phyloP scores from a whole-genome alignment of 2,113 vertebrate genomes.

The Eretmochelys imbricata region DNA sequence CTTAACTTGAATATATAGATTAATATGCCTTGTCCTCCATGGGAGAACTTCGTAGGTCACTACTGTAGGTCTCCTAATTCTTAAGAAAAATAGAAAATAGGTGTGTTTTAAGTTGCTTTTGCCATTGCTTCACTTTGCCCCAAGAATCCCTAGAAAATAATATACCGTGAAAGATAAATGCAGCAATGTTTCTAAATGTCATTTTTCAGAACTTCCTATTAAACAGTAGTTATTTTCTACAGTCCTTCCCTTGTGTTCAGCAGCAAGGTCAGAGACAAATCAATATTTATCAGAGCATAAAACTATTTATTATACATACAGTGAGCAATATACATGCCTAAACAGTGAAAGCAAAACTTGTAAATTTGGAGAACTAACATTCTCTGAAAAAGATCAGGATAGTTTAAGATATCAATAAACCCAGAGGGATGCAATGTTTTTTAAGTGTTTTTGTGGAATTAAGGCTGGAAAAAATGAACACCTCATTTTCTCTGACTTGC shows the following conservation, averaged over 20 bases:
- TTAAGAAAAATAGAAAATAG: constrained; percentile 26
- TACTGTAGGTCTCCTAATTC: background rate
- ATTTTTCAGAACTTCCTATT: background rate
- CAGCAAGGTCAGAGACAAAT: background rate
- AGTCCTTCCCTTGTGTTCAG: background rate
- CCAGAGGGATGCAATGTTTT: background rate
- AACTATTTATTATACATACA: background rate
- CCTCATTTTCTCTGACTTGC: background rate
- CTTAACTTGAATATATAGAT: background rate
- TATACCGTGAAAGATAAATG: background rate
- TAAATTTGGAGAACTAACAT: no score
- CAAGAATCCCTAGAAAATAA: background rate
- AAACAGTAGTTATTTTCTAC: background rate
- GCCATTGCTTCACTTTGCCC: background rate
- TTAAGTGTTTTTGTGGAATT: background rate
- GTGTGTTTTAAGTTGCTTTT: background rate
- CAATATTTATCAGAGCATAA: background rate
- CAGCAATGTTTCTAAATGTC: background rate
- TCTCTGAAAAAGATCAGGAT: no score
- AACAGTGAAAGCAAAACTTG: background rate
- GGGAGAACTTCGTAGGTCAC: background rate
- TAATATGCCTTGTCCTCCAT: background rate
- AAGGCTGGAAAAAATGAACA: background rate
- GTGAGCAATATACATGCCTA: background rate
- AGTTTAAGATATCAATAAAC: background rate